Evolutionary conservation across 2,888 invertebrate genomes (phyloP).

Genomic region (Achlya flavicornis): DNA sequence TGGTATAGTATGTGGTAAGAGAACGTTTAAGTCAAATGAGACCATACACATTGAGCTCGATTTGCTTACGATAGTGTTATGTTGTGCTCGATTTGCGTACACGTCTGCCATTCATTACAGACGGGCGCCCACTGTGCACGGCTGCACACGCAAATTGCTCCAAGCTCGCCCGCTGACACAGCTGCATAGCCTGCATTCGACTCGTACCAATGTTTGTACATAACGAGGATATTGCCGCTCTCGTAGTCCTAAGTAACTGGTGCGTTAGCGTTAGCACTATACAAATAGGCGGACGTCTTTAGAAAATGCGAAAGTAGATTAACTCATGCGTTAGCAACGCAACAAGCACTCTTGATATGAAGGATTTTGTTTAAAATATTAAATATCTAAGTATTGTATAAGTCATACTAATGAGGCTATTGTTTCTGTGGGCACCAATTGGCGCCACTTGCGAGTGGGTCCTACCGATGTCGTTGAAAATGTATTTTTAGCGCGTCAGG

Average conservation of each 20-base stretch:
- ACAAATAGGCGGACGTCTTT: slow-evolving; percentile 42
- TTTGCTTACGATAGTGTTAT: slow-evolving; percentile 52
- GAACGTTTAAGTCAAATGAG: slow-evolving; percentile 45
- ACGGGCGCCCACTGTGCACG: slow-evolving; percentile 75
- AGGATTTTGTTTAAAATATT: too few species aligned
- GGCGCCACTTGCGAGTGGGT: too few species aligned
- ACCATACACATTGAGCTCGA: slow-evolving; percentile 31
- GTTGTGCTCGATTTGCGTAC: slow-evolving; percentile 61
- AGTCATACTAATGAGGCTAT: too few species aligned
- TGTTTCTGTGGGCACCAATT: too few species aligned
- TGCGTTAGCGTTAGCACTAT: slow-evolving; percentile 50
- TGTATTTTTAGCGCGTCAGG: too few species aligned
- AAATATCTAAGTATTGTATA: not conserved
- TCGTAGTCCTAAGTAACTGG: slow-evolving; percentile 50
- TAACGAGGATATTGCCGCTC: slow-evolving; percentile 58
- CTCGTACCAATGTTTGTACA: slow-evolving; percentile 54
- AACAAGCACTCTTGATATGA: too few species aligned
- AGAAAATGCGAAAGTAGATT: slow-evolving; percentile 29
- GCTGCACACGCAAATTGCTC: slow-evolving; percentile 77
- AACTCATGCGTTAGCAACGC: slow-evolving; percentile 10
- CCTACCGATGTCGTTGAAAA: too few species aligned
- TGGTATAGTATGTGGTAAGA: slow-evolving; percentile 38
- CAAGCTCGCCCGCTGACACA: slow-evolving; percentile 68
- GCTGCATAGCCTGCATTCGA: slow-evolving; percentile 67
- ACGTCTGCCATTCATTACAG: slow-evolving; percentile 69